Evolutionary conservation across 1,140 invertebrate genomes (phyloP), one percentile per base, ranked within the genome.

Genomic region (Nautilus pompilius): DNA sequence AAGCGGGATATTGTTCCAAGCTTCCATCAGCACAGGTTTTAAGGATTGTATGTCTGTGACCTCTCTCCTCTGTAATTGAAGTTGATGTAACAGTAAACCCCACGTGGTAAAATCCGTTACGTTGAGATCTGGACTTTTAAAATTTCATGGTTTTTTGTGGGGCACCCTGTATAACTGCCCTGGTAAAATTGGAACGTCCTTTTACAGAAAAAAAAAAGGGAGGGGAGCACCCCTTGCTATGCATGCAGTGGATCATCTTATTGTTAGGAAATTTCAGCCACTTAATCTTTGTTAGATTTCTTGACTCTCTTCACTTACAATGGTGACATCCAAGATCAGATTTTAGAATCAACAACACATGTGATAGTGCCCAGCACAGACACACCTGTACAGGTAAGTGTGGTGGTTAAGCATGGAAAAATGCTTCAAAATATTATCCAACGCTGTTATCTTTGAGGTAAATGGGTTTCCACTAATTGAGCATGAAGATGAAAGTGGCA

Each of bases 221-320:
- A 30, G n/a, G 15, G 15, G 33, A 57, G 29, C 15, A 15, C 13
- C 13, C 29, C n/a, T 33, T 1, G 24, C 15, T 30, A 24, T 5
- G 5, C 20, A 32, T 62, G 36, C 13, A 10, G 48, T 26, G 26
- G 22, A 58, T 36, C 30, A 15, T 46, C 13, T 36, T 8, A 6
- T 2, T 22, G 5, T 45, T 28, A 17, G 10, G 17, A 5, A 0
- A 22, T 28, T 10, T 41, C 24, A 3, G 5, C n/a, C 3, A 26
- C 32, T 51, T 20, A 17, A 28, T 4, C 32, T 54, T 59, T 22
- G 22, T 26, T 59, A 28, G 45, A 49, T 51, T 65, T 65, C 58
- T 75, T 70, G 67, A 70, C 64, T 34, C 26, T 58, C 22, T 20
- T 0, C 26, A 76, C 72, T 57, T 75, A 70, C 64, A 70, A 76